Conservation (phyloP, 2,797 vertebrate genomes). For the Leptoclinus maculatus region DNA sequence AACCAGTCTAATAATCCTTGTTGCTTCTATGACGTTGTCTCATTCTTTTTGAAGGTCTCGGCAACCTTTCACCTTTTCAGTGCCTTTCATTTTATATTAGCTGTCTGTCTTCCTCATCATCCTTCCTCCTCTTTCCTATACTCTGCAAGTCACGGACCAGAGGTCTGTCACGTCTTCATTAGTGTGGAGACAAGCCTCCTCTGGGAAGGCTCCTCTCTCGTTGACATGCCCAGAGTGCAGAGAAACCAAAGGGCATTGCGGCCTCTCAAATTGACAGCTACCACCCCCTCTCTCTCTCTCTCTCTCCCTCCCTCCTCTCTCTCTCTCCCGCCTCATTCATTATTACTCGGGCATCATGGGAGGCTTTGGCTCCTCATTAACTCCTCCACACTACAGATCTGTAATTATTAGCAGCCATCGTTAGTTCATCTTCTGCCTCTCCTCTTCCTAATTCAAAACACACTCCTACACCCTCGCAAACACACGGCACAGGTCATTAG, state of each 20-base stretch:
- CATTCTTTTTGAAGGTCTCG: slow-evolving; percentile 55
- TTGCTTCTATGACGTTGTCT: slow-evolving; percentile 44
- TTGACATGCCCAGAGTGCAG: slow-evolving; percentile 80
- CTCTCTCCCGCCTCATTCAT: slow-evolving; percentile 76
- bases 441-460: slow-evolving; percentile 78
- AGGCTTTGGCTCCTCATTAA: slow-evolving; percentile 83
- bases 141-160: slow-evolving; percentile 67
- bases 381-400: slow-evolving; percentile 81
- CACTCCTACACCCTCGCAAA: slow-evolving; percentile 72
- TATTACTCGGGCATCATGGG: slow-evolving; percentile 82
- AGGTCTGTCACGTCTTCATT: slow-evolving; percentile 84
- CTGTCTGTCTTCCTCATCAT: slow-evolving; percentile 57
- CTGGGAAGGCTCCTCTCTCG: slow-evolving; percentile 77
- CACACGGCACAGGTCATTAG: slow-evolving; percentile 69
- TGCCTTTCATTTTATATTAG: slow-evolving; percentile 64
- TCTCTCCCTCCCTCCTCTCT: slow-evolving; percentile 20
- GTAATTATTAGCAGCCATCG: slow-evolving; percentile 83
- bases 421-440: slow-evolving; percentile 78
- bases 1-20: slow-evolving; percentile 35
- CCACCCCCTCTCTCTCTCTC: slow-evolving; percentile 26
- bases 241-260: slow-evolving; percentile 81
- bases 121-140: slow-evolving; percentile 44
- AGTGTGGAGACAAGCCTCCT: slow-evolving; percentile 79
- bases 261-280: slow-evolving; percentile 82
- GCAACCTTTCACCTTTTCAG: slow-evolving; percentile 67